phyloP scores from a whole-genome alignment of 2,888 invertebrate species.

The Orthonychiurus folsomi region DNA sequence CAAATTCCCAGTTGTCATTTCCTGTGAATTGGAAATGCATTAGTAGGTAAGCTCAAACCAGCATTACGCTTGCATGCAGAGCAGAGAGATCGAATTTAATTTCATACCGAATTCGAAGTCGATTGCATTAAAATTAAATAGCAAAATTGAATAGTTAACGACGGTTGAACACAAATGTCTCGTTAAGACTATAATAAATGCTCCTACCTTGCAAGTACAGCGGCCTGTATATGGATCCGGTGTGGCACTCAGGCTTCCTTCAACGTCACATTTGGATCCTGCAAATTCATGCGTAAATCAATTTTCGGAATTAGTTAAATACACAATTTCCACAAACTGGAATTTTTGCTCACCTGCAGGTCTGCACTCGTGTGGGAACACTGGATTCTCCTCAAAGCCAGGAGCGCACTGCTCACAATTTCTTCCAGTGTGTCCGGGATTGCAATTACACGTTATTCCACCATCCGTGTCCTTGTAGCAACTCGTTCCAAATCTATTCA shows the following conservation, averaged over 20 bases:
- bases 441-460: constrained; percentile 70
- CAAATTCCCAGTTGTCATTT: constrained; percentile 63
- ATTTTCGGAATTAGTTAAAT: background rate
- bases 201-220: constrained; percentile 68
- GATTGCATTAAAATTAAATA: background rate
- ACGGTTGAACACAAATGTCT: background rate
- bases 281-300: too few species aligned
- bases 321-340: too few species aligned
- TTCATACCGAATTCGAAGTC: background rate
- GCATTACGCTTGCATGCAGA: background rate
- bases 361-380: constrained; percentile 65
- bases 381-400: constrained; percentile 74
- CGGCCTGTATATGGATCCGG: constrained; percentile 50
- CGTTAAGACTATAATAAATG: background rate
- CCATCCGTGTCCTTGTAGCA: constrained; percentile 67
- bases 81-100: background rate
- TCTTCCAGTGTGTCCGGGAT: constrained; percentile 64
- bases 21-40: too few species aligned
- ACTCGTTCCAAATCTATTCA: constrained; percentile 52
- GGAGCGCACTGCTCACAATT: constrained; percentile 68
- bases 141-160: background rate
- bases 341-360: constrained; percentile 48
- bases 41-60: background rate
- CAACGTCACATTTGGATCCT: constrained; percentile 58
- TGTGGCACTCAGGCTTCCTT: constrained; percentile 57